phyloP scores from a whole-genome alignment of 2,113 vertebrate species.

The Petrocephalus microphthalmus region DNA sequence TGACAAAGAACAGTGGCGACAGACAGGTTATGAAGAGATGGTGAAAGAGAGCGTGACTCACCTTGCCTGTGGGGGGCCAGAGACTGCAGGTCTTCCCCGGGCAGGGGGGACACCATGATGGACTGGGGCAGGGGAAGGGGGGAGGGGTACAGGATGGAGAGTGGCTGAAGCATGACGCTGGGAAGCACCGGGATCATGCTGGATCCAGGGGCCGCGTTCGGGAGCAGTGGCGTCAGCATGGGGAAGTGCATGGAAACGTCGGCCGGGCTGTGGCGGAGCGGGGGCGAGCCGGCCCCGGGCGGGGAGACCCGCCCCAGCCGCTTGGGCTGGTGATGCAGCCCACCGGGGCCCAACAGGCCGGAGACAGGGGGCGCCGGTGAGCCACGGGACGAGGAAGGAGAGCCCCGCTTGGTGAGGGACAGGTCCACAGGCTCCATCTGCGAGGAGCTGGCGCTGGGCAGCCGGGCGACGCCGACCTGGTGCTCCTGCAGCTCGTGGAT shows the following conservation, averaged over 20 bases:
- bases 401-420: constrained; percentile 80
- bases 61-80: constrained; percentile 67
- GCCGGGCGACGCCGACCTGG: constrained; percentile 35
- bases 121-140: constrained; percentile 74
- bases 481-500: constrained; percentile 16
- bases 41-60: constrained; percentile 37
- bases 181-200: constrained; percentile 83
- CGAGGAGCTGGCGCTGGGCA: constrained; percentile 58
- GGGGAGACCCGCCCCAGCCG: constrained; percentile 56
- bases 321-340: constrained; percentile 31
- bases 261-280: constrained; percentile 45
- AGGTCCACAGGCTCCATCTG: constrained; percentile 94
- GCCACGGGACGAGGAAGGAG: constrained; percentile 63
- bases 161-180: constrained; percentile 77
- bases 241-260: constrained; percentile 67
- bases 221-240: constrained; percentile 67
- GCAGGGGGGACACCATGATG: constrained; percentile 72
- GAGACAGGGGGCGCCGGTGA: constrained; percentile 66
- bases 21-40: not conserved
- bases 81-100: constrained; percentile 69
- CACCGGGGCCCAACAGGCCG: constrained; percentile 51
- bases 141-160: constrained; percentile 81
- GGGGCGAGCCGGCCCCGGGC: constrained; percentile 47
- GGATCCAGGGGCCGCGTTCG: constrained; percentile 52
- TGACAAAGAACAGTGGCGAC: not conserved